Conservation (phyloP, 1,140 invertebrate species). For the Saccostrea echinata region DNA sequence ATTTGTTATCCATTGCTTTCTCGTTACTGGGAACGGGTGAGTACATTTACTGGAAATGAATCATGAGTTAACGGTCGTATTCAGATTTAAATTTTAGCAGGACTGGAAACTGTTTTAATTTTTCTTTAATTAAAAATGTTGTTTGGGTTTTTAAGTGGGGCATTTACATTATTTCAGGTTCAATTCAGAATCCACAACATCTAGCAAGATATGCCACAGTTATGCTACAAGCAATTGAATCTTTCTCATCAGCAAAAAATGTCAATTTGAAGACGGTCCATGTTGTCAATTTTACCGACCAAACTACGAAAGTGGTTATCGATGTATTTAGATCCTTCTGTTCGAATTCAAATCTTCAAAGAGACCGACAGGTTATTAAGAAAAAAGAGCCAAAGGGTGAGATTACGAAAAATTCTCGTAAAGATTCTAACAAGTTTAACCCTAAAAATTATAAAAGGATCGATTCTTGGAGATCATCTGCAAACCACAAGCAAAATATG, state of each 20-base stretch:
- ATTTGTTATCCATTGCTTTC: background rate
- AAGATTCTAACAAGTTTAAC: background rate
- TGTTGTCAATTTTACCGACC: background rate
- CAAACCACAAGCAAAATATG: background rate
- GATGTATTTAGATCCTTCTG: background rate
- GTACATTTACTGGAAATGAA: background rate
- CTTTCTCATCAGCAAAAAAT: background rate
- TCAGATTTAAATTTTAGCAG: too few species aligned
- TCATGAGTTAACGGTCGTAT: too few species aligned
- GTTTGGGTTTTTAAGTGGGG: too few species aligned
- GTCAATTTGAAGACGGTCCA: background rate
- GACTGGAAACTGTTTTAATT: too few species aligned
- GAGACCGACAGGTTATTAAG: background rate
- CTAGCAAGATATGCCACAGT: background rate
- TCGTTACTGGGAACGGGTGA: background rate
- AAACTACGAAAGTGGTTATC: conserved; percentile 6
- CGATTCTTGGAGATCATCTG: background rate
- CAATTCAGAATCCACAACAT: background rate
- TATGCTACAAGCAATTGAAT: background rate
- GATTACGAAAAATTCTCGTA: background rate
- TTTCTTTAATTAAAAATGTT: too few species aligned
- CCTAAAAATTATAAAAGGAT: background rate
- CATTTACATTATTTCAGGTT: background rate
- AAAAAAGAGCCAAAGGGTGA: background rate
- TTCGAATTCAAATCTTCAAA: background rate